Conservation (phyloP, 2,113 vertebrate species). For the Hemibagrus wyckioides region DNA sequence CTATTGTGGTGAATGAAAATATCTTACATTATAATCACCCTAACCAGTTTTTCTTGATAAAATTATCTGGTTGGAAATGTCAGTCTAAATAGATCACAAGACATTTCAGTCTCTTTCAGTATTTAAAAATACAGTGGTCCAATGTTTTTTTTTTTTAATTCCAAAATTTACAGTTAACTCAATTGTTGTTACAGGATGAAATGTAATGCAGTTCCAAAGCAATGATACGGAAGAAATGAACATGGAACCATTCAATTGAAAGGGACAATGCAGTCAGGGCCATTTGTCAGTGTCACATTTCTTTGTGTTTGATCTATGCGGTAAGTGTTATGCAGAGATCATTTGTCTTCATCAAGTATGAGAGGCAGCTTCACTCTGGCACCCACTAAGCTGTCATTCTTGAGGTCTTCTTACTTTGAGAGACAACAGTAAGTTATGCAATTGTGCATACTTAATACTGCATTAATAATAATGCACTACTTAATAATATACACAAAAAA, state of each 20-base stretch:
- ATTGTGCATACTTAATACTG: conserved; percentile 21
- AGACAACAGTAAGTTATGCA: conserved; percentile 19
- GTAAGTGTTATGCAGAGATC: conserved; percentile 62
- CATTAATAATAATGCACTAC: conserved; percentile 20
- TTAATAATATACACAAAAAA: conserved; percentile 2
- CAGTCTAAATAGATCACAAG: conserved; percentile 13
- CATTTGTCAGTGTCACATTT: conserved; percentile 73
- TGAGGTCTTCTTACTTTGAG: conserved; percentile 38
- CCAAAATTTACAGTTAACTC: conserved; percentile 34
- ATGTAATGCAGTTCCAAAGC: conserved; percentile 30
- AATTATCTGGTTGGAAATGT: neutral
- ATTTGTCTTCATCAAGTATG: conserved; percentile 74
- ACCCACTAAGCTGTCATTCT: conserved; percentile 65
- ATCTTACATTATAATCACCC: neutral
- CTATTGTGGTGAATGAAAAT: conserved; percentile 7
- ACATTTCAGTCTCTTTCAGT: neutral
- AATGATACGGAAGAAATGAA: conserved; percentile 63
- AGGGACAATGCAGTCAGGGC: conserved; percentile 61
- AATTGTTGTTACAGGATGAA: conserved; percentile 46
- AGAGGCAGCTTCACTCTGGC: conserved; percentile 58
- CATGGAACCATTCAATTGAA: conserved; percentile 64
- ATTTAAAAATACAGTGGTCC: neutral
- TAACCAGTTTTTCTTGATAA: neutral
- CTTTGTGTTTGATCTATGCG: conserved; percentile 69
- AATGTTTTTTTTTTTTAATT: conserved; percentile 28